Base-by-base conservation (phyloP, 2,113 vertebrate species). In the Amphiprion percula region DNA sequence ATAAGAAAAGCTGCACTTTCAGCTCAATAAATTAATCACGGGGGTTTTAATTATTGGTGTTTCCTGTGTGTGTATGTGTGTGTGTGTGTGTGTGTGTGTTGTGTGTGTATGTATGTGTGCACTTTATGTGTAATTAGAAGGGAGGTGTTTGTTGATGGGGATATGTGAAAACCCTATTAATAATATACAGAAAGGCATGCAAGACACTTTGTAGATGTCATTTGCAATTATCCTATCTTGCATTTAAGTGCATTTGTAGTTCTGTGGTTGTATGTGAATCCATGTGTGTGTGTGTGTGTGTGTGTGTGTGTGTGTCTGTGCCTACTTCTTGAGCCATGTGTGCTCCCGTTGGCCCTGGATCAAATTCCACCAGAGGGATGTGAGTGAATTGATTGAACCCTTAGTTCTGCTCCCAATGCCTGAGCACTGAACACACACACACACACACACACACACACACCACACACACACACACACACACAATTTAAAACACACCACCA, bases 11-110 rank as follows among this genome's bases (percentile, higher is more conserved):
- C 95, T 96, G 96, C 89, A 96, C 95, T 96, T 97, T 97, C 96
- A 97, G 97, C 97, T 98, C 97, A 96, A 98, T 99, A 98, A 98
- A 97, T 97, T 98, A 99, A 99, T 99, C 96, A 98, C 96, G 94
- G 93, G 89, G 94, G 95, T 98, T 98, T 98, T 99, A 98, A 98
- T 99, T 99, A 99, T 98, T 97, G 95, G 95, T 95, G 94, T 95
- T 94, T 93, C 30, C 19, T 68, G 11, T 81, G n/a, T 69, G 72
- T 47, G 68, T 52, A 50, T 73, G 33, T 56, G n/a, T 70, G 64
- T 78, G 58, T 49, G n/a, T 41, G 71, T 81, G n/a, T 69, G 72
- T 47, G 68, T 52, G 50, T 73, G 33, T 56, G n/a, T 70, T 21
- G 64, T 78, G 58, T 49, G n/a, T 41, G 71, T 47, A 19, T 52